Evolutionary conservation across 2,888 invertebrate genomes (phyloP), one percentile per base, ranked within the genome.

Genomic region (Tupiocoris notatus): DNA sequence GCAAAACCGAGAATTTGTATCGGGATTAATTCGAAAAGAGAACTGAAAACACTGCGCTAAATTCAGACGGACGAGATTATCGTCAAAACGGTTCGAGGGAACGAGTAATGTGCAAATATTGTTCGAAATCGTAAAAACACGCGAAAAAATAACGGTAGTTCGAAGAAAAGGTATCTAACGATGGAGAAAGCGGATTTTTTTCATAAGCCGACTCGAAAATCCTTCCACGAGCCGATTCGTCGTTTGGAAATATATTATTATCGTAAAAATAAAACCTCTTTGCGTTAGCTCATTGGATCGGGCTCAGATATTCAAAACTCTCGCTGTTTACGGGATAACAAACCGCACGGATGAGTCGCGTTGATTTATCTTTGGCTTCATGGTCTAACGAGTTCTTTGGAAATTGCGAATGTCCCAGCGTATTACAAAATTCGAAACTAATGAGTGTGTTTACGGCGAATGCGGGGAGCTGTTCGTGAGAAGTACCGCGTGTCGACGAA

Each of bases 361-460:
- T 17, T 65, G 65, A 39, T 18, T 65, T 25, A 65, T 39, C 25
- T 65, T 18, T 16, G 39, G 54, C 39, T 67, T 56, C 21, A 56
- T 57, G 67, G 57, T 67, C 67, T 22, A 21, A 1, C 56, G 67
- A 57, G 56, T 56, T 57, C 57, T 67, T 57, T 54, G n/a, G 54
- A 67, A 67, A 20, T 22, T 1, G 22, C 56, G 25, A 65, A 57
- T 57, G 23, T 56, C 3, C 39, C 12, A 39, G 3, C 3, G 39
- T 67, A 67, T 57, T n/a, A n/a, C n/a, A n/a, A n/a, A n/a, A 67
- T 67, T 67, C 67, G 21, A 54, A 67, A 67, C 56, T 67, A 67
- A 67, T 67, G 67, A 65, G 65, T 65, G 65, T 65, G 20, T 39
- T 39, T 39, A 39, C 12, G 12, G 12, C 39, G 39, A 12, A 39